Base-by-base conservation (phyloP, 2,888 invertebrate species). In the Euplagia quadripunctaria region DNA sequence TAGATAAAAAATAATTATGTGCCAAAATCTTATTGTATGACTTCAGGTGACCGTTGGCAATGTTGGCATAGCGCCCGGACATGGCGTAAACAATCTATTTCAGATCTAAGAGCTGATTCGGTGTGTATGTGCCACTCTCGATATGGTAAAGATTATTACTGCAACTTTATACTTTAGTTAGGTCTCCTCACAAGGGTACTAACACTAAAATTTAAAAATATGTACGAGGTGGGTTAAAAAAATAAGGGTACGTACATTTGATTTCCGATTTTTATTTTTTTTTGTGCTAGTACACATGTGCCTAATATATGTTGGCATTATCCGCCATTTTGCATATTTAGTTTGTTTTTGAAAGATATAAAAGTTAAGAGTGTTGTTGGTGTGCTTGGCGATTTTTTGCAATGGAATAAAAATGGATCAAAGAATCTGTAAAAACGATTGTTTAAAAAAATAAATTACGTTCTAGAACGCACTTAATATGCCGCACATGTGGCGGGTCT, bases 61-160 rank as follows among this genome's bases (percentile, higher is more conserved):
- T 87, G 89, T 91, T 95, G 95, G 96, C 95, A 90, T 73, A 65
- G 78, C 86, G 95, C 95, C 95, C 90, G 89, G 87, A 89, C 89
- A 90, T 90, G 92, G 92, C 93, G 94, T 95, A 95, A 95, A 95
- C 95, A 95, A 93, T 93, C 94, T 95, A 95, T 95, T 95, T 95
- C 90, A 91, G 94, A 92, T 91, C 92, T 89, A 88, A 88, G 91
- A 92, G 90, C 90, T 90, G 92, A 92, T 92, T 91, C 90, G 86
- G 86, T 85, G 88, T 90, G 61, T 91, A 88, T 90, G 88, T 89
- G 72, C 70, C 17, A 72, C 72, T 65, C 75, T 79, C 61, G 52
- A 72, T 79, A 78, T 77, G 75, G 75, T n/a, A 70, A 72, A 61
- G 63, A 72, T 72, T 64, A 68, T 42, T n/a, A 58, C 68, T 65